These are phyloP conservation scores for Drosophila algonquin DNA, from an alignment of 2,888 invertebrate genomes.

Conservation along the genomic window DNA sequence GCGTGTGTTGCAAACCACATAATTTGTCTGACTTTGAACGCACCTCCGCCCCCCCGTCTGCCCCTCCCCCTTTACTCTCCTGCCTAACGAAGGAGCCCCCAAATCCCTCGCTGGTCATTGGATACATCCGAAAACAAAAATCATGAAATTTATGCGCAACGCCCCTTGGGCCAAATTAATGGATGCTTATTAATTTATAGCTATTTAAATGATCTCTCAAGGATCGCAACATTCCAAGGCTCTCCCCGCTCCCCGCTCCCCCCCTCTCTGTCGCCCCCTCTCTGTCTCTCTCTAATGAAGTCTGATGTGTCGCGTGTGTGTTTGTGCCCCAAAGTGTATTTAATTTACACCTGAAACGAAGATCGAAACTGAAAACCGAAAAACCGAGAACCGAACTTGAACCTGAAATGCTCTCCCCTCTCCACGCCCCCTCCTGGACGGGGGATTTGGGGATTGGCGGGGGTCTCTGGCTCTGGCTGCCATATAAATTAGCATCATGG, in stretches of 20 bases:
- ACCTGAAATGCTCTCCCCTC: constrained; percentile 61
- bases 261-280: neutral
- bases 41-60: too few species aligned
- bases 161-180: constrained; percentile 75
- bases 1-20: constrained; percentile 78
- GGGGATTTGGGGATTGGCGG: neutral
- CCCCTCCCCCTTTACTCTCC: neutral
- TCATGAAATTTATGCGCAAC: constrained; percentile 73
- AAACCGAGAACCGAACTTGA: constrained; percentile 73
- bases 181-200: constrained; percentile 78
- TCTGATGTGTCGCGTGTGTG: constrained; percentile 61
- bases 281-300: constrained; percentile 60
- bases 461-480: constrained; percentile 35
- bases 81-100: constrained; percentile 3
- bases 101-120: constrained; percentile 25
- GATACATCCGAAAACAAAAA: constrained; percentile 51
- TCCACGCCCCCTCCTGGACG: constrained; percentile 54
- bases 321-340: constrained; percentile 57
- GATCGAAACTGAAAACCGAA: constrained; percentile 54
- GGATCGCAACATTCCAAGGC: constrained; percentile 73
- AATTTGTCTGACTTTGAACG: constrained; percentile 73
- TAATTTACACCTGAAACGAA: constrained; percentile 74
- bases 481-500: constrained; percentile 78
- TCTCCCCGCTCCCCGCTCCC: too few species aligned
- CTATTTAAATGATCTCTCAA: constrained; percentile 74